Base-by-base conservation (phyloP, 2,797 vertebrate species). In the Cottoperca gobio region DNA sequence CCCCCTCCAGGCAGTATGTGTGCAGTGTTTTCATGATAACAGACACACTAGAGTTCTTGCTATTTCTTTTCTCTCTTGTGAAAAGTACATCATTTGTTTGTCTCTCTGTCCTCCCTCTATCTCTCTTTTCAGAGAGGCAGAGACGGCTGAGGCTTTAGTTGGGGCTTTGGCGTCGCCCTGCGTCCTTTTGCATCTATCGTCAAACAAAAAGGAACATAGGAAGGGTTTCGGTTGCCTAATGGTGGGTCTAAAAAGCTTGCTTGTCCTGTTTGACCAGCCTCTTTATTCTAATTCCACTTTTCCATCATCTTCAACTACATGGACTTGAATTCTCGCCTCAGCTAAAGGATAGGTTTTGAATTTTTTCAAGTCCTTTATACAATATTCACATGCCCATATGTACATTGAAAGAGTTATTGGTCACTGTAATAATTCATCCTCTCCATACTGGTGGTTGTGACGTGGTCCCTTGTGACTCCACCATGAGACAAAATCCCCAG, bases 11-110 rank as follows among this genome's bases (percentile, higher is more conserved):
- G 60, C 58, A 70, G 45, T 55, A 23, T 67, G 57, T 78, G 66
- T 66, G 58, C 54, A 71, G 66, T 67, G 48, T 78, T 52, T 76
- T 60, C 61, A 59, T 42, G 23, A 86, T 53, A 69, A 53, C 62
- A 58, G 59, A 79, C 70, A 55, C 35, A 37, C 42, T 35, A 19
- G 4, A 48, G 60, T 70, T 49, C 12, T 37, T 68, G 46, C 60
- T 1, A 23, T 49, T 19, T 63, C 17, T 14, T 71, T 73, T 70
- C 26, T 53, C 28, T 63, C 31, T 24, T 57, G 17, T 80, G 48
- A 74, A 78, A 82, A 73, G 5, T 70, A 57, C 49, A 45, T 69
- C 17, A 49, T 67, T 40, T 63, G 45, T 68, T 73, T 26, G 6
- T 53, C 53, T 60, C 55, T 17, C 33, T 42, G 21, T 28, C 28